Percentiles rank a stretch among this genome's conserved stretches.
phyloP scores from a whole-genome alignment of 2,113 vertebrate species.

The Bucco capensis region DNA sequence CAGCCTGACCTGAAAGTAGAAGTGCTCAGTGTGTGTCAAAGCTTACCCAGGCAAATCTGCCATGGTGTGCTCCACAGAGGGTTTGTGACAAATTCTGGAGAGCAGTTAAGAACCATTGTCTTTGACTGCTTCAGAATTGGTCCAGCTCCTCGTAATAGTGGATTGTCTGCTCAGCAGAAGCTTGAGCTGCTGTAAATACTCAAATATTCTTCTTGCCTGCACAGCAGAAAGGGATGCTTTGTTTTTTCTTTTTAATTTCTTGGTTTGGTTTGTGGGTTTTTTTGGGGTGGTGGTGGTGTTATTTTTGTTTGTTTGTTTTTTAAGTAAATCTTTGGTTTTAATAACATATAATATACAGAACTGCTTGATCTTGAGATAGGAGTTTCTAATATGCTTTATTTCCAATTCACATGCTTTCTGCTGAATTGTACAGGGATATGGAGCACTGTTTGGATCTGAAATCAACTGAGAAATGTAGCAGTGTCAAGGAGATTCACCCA shows the following conservation, averaged over 20 bases:
- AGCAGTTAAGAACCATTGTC: neutral
- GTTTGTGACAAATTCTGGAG: neutral
- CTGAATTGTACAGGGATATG: neutral
- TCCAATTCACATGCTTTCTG: neutral
- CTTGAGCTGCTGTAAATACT: neutral
- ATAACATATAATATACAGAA: neutral
- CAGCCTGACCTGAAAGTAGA: neutral
- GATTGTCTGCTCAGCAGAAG: neutral
- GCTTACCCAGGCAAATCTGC: neutral
- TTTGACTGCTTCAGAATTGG: neutral
- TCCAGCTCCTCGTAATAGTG: neutral
- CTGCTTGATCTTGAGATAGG: neutral
- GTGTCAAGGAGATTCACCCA: neutral
- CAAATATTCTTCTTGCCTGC: neutral
- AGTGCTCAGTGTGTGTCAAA: neutral
- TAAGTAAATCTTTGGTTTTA: neutral
- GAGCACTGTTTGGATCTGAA: neutral
- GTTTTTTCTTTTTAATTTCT: too few relatives aligned
- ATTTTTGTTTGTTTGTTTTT: neutral
- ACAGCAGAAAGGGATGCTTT: neutral
- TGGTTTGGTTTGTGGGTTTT: neutral
- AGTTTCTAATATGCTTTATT: neutral
- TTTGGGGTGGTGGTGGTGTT: fast-evolving
- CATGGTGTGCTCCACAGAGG: neutral
- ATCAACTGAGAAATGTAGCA: neutral